A percentile compares a stretch with the other conserved stretches of the same genome.
These are phyloP conservation scores for Drosophila pallidifrons DNA, from an alignment of 1,140 invertebrate species.

Conservation along the genomic window DNA sequence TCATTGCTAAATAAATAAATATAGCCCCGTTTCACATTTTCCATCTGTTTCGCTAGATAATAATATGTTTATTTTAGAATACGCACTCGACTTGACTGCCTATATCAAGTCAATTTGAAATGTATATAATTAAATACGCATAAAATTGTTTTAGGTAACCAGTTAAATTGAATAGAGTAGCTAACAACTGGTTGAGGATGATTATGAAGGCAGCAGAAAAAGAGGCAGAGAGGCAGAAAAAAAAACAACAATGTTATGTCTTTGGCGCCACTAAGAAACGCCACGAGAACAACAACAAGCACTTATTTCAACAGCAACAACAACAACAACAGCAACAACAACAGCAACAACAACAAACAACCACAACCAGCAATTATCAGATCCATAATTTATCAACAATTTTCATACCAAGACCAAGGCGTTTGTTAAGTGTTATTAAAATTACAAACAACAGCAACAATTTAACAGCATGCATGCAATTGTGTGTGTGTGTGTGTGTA, in stretches of 20 bases:
- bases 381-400: slow-evolving; percentile 78
- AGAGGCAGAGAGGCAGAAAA: not conserved
- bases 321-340: slow-evolving; percentile 38
- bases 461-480: not conserved
- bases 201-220: not conserved
- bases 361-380: slow-evolving; percentile 47
- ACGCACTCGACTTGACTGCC: too few species aligned
- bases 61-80: too few species aligned
- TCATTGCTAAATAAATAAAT: too few species aligned
- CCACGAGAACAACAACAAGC: slow-evolving; percentile 21
- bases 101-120: too few species aligned
- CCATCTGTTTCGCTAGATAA: too few species aligned
- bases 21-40: too few species aligned
- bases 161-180: slow-evolving; percentile 13
- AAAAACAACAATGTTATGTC: slow-evolving; percentile 24
- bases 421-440: slow-evolving; percentile 78
- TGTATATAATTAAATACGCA: too few species aligned
- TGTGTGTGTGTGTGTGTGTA: not conserved
- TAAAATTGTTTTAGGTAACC: not conserved
- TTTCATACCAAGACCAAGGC: slow-evolving; percentile 78
- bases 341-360: not conserved
- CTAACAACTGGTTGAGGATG: not conserved
- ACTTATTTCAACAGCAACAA: slow-evolving; percentile 26
- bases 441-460: slow-evolving; percentile 52
- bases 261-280: slow-evolving; percentile 52